Base-by-base conservation (phyloP, 2,113 vertebrate species). In the Pitta sordida region DNA sequence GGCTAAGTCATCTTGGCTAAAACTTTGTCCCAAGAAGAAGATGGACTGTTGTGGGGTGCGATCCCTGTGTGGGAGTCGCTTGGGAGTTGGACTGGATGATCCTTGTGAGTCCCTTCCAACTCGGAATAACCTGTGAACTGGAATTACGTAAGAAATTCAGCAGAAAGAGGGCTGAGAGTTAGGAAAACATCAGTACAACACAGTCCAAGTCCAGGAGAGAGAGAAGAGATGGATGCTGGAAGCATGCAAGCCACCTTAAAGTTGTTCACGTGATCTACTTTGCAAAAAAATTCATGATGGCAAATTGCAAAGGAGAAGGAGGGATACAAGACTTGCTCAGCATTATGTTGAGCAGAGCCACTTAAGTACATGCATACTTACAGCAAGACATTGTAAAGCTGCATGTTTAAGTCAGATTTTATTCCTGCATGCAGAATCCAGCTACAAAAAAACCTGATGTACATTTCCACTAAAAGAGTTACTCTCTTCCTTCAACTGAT, bases 261-360 rank as follows among this genome's bases (percentile, higher is more conserved):
- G 27, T 7, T 56, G 32, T 48, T 60, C 23, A 49, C 0, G 0
- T 0, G 4, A 53, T 43, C 59, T 30, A 1, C 34, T 46, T 74
- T 65, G 37, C 15, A 76, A 70, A 37, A 36, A 85, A 87, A 63
- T 71, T 64, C 21, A 15, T 10, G 21, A 81, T 8, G 37, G 27
- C 16, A 51, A 73, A 63, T 70, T 86, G 59, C 55, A 77, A 36
- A 65, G 43, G 15, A 67, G 44, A 39, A 44, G 49, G 5, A 36
- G 12, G 13, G 32, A 77, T 77, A 74, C 1, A 10, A 91, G 37
- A 64, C 18, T 55, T 77, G 59, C 23, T 59, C 58, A 62, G 20
- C 9, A 9, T 53, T 73, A 29, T n/a, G 23, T 23, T 3, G 14
- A 74, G 41, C 23, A 49, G 32, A 73, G 37, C 16, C 46, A 53